These are phyloP conservation scores for Drosophila greeni DNA, from an alignment of 2,888 invertebrate genomes.

Conservation along the genomic window DNA sequence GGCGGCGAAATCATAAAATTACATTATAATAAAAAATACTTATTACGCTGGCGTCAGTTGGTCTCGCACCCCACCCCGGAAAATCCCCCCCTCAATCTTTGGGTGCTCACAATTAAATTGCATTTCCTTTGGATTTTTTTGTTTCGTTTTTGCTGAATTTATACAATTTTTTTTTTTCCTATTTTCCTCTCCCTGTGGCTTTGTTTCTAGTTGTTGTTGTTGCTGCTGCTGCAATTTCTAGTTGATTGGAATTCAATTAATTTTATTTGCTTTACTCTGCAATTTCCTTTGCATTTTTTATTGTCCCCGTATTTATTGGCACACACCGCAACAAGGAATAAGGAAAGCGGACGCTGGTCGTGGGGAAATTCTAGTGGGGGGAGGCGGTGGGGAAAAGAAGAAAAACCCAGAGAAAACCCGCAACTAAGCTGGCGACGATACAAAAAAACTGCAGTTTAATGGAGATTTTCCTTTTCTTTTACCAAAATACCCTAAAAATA, in stretches of 20 bases:
- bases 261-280: slow-evolving; percentile 75
- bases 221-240: slow-evolving; percentile 65
- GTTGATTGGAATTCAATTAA: slow-evolving; percentile 77
- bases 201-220: slow-evolving; percentile 42
- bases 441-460: slow-evolving; percentile 65
- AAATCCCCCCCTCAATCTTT: slow-evolving; percentile 16
- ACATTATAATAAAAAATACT: slow-evolving; percentile 67
- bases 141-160: slow-evolving; percentile 32
- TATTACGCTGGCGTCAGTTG: slow-evolving; percentile 54
- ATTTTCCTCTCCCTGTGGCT: slow-evolving; percentile 27
- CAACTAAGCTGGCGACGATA: slow-evolving; percentile 33
- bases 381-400: slow-evolving; percentile 7
- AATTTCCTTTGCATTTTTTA: slow-evolving; percentile 74
- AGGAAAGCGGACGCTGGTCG: slow-evolving; percentile 3
- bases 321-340: slow-evolving; percentile 44
- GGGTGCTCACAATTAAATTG: slow-evolving; percentile 63
- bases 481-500: slow-evolving; percentile 23
- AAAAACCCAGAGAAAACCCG: slow-evolving; percentile 39
- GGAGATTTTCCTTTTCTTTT: slow-evolving; percentile 47
- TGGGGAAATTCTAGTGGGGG: too few species aligned
- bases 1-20: slow-evolving; percentile 73
- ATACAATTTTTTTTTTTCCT: slow-evolving; percentile 3
- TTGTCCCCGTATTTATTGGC: slow-evolving; percentile 71
- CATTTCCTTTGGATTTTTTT: slow-evolving; percentile 60
- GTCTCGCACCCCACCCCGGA: slow-evolving; percentile 30